Evolutionary conservation across 2,113 vertebrate species (phyloP).

Genomic region (Oreocharis arfaki): DNA sequence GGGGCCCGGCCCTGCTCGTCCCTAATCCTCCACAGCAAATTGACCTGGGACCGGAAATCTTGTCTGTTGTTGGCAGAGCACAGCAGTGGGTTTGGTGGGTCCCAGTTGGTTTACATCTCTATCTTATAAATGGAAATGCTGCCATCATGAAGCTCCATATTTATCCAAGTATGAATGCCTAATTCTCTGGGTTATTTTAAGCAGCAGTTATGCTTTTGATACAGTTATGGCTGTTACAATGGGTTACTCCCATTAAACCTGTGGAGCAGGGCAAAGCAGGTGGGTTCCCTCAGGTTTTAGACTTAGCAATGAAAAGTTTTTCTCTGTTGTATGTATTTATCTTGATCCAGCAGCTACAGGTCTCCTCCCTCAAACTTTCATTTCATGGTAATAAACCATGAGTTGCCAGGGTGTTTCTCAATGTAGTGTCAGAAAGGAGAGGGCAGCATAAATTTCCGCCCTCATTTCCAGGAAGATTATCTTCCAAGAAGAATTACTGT

Average conservation of each 20-base stretch:
- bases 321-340: background rate
- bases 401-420: background rate
- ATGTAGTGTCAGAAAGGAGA: background rate
- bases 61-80: background rate
- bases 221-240: background rate
- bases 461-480: background rate
- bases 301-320: background rate
- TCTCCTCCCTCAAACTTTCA: background rate
- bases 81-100: background rate
- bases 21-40: background rate
- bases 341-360: background rate
- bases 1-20: background rate
- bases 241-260: background rate
- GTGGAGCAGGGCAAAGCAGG: background rate
- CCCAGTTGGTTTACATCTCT: background rate
- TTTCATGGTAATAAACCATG: background rate
- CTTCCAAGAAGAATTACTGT: background rate
- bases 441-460: background rate
- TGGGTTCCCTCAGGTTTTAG: background rate
- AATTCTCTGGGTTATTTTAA: background rate
- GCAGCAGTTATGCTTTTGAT: background rate
- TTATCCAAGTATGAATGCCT: background rate
- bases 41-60: background rate
- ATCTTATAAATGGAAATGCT: background rate
- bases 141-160: background rate